These are phyloP conservation scores for Phenganax subtilis DNA, from an alignment of 92 coral and sea anemone species.

Conservation along the genomic window DNA sequence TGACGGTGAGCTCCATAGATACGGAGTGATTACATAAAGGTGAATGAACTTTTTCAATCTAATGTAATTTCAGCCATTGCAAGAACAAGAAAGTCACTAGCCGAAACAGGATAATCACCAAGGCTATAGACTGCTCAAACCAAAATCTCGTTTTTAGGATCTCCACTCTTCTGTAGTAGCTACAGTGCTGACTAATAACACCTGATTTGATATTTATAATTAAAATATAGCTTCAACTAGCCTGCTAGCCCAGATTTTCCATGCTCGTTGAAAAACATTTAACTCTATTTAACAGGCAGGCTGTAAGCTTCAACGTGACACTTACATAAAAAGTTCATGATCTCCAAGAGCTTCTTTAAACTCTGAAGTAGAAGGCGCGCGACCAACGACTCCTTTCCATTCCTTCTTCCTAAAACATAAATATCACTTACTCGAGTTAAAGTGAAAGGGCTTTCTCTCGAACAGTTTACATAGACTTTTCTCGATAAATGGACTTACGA, in stretches of 20 bases:
- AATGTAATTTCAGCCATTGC: too few species aligned
- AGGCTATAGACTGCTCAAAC: not conserved
- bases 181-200: too few species aligned
- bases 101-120: too few species aligned
- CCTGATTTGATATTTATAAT: too few species aligned
- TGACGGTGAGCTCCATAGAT: not conserved
- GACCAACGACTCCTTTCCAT: constrained; percentile 79
- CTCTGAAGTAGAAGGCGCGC: constrained; percentile 67
- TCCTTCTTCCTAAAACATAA: constrained; percentile 58
- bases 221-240: too few species aligned
- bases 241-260: not conserved
- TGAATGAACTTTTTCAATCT: too few species aligned
- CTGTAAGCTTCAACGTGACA: constrained; percentile 3
- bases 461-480: not conserved
- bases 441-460: too few species aligned
- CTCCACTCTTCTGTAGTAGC: too few species aligned
- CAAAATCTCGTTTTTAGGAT: not conserved
- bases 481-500: constrained; percentile 47
- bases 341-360: constrained; percentile 77
- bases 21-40: too few species aligned
- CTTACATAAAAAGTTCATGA: constrained; percentile 84
- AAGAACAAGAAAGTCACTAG: too few species aligned
- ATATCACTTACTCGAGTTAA: not conserved
- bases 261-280: not conserved
- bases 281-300: not conserved